Percentiles rank a stretch among this genome's conserved stretches.
Conservation (phyloP, 2,797 vertebrate species). For the Gymnoscopelus microlampas region DNA sequence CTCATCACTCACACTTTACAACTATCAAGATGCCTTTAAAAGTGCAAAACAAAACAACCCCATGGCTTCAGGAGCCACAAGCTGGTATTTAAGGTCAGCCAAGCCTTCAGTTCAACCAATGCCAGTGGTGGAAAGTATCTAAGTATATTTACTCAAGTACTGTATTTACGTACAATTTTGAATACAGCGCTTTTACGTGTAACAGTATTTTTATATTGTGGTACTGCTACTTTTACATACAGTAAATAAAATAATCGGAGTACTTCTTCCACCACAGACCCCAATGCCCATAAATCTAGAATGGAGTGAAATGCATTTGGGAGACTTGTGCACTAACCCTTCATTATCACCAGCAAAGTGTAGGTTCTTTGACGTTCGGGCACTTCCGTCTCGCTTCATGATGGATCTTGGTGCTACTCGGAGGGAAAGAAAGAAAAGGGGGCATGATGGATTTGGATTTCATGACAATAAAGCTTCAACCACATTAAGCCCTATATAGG, state of each 20-base stretch:
- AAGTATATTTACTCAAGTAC: no score
- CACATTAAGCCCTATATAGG: no score
- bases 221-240: no score
- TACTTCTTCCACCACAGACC: no score
- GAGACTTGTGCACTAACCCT: constrained; percentile 85
- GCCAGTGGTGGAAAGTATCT: no score
- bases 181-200: background rate
- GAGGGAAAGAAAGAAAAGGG: constrained; percentile 26
- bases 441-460: background rate
- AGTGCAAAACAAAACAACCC: constrained; percentile 9
- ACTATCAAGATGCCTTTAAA: constrained; percentile 37
- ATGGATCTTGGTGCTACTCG: constrained; percentile 84
- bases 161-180: no score
- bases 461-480: background rate
- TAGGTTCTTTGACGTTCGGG: constrained; percentile 85
- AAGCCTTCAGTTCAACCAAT: constrained; percentile 20
- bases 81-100: constrained; percentile 29
- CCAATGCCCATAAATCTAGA: constrained; percentile 38
- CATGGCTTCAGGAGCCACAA: constrained; percentile 29
- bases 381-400: constrained; percentile 85
- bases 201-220: background rate
- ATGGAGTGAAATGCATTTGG: constrained; percentile 20
- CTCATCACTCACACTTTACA: constrained; percentile 32
- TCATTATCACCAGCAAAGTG: constrained; percentile 90
- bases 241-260: no score